Evolutionary conservation across 2,113 vertebrate species (phyloP), one percentile per base, ranked within the genome.

Genomic region (Hippoglossus stenolepis): DNA sequence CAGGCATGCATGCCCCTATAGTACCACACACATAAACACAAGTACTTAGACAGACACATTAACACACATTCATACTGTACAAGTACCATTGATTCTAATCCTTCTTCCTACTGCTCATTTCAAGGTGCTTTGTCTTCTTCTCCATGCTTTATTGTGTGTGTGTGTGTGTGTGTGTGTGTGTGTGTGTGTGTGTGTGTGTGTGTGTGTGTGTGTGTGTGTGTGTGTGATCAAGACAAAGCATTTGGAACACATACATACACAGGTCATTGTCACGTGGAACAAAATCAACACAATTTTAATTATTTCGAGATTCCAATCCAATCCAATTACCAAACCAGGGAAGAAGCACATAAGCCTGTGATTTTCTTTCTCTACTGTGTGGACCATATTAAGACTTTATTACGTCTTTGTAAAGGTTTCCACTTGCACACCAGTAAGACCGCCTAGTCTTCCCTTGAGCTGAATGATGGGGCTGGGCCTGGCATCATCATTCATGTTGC

Each of bases 71-170:
- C 62, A 68, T 43, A 70, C 60, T 43, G 24, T 54, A n/a, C 49
- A 53, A 68, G 65, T 71, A 74, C 72, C 73, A 71, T 35, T 67
- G 69, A 67, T 78, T 75, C 40, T 38, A 68, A 64, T 78, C 45
- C 26, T 49, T 85, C 58, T 67, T 72, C 28, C 66, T 49, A 58
- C 58, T 58, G 58, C 79, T 80, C 38, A 70, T 88, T 86, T 79
- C 71, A 73, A 66, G 60, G 71, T 20, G 4, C 79, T 83, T 70
- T 77, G 63, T 83, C 60, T 69, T 70, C n/a, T 31, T 79, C 31
- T 66, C 21, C 23, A 7, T 56, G 70, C 24, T 53, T 47, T 51
- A 74, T 70, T 35, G 26, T 6, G 18, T n/a, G 18, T 53, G 51
- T 53, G 51, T 53, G 53, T 53, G 20, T 67, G 53, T 23, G 40